Evolutionary conservation across 1,140 invertebrate genomes (phyloP), one percentile per base, ranked within the genome.

Genomic region (Sesamia nonagrioides): DNA sequence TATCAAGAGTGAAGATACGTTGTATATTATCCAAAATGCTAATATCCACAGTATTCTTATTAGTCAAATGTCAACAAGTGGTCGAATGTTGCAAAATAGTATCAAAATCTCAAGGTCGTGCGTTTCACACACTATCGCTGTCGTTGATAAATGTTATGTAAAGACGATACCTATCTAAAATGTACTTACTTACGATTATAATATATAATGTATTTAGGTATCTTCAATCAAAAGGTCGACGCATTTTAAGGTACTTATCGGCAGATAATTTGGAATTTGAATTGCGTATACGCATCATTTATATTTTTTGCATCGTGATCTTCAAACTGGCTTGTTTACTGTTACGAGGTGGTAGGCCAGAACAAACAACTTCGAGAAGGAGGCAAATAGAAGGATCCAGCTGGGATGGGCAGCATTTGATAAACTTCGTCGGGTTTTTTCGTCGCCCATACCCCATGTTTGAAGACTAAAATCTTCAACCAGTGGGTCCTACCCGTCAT

Each of bases 111-210:
- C 61, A 66, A 66, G 61, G 61, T 13, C 37, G n/a, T 1, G 9
- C n/a, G 37, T n/a, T 40, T 63, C 60, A 37, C 6, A 37, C 40
- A 40, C 18, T 61, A 61, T 61, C 60, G 60, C 60, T 35, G 6
- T 61, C 21, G 42, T 42, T 63, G 60, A 63, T 63, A 63, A 63
- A 63, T 63, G 27, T 37, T 63, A 42, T 63, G 60, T 18, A 63
- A 63, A 63, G 60, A 63, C 2, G 60, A 18, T 63, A n/a, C 18
- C n/a, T 63, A n/a, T 40, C n/a, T 42, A 40, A 27, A 56, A 63
- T 37, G 60, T 40, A n/a, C 60, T 37, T 37, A 18, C 60, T 11
- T 17, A 63, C 5, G 35, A 42, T 63, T 63, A 63, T 15, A 7
- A 40, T 63, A 63, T 8, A 61, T 9, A 18, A 17, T 40, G n/a